These are phyloP conservation scores for Ptiloglossa arizonensis DNA, from an alignment of 1,140 invertebrate genomes.

Conservation along the genomic window DNA sequence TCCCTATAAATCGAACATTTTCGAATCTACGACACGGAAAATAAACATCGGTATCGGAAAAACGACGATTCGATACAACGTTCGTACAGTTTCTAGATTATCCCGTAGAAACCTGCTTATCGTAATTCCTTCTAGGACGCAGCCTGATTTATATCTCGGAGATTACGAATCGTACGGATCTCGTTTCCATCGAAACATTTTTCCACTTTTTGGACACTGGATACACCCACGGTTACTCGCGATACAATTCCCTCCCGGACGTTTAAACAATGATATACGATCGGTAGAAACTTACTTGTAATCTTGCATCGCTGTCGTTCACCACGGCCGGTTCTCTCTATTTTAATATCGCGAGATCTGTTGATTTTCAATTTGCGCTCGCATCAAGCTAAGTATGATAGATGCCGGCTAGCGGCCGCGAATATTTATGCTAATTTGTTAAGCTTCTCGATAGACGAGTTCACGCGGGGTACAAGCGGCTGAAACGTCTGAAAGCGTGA, in stretches of 20 bases:
- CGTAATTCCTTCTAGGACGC: too few relatives aligned
- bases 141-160: too few relatives aligned
- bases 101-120: too few relatives aligned
- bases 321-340: background rate
- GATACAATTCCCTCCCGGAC: too few relatives aligned
- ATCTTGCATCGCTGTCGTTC: background rate
- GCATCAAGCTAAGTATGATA: constrained; percentile 37
- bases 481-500: constrained; percentile 37
- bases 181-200: background rate
- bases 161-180: too few relatives aligned
- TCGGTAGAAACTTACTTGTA: background rate
- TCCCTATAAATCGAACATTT: too few relatives aligned
- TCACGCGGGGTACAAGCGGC: background rate
- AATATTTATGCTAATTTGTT: constrained; percentile 54
- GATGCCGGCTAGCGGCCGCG: constrained; percentile 23
- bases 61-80: too few relatives aligned
- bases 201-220: too few relatives aligned
- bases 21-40: too few relatives aligned
- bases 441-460: constrained; percentile 43
- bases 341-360: constrained; percentile 24
- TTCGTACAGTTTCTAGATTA: too few relatives aligned
- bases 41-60: too few relatives aligned
- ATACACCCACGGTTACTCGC: too few relatives aligned
- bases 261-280: background rate
- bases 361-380: constrained; percentile 40